phyloP scores from a whole-genome alignment of 2,113 vertebrate genomes.

The Prunella fulvescens region DNA sequence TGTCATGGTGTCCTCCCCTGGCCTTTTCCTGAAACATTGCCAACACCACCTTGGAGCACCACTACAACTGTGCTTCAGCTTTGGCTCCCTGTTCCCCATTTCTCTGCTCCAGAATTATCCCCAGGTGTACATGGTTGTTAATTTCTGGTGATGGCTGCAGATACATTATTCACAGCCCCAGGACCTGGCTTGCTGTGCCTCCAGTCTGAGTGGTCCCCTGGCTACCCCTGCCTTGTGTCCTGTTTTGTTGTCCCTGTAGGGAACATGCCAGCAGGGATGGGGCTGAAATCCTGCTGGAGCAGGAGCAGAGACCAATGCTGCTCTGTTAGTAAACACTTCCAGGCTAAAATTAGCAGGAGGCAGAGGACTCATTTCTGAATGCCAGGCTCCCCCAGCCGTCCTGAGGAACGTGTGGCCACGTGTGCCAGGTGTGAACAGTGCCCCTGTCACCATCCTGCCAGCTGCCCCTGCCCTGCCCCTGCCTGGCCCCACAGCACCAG shows the following conservation, averaged over 20 bases:
- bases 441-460: background rate
- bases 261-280: background rate
- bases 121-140: background rate
- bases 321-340: slow-evolving; percentile 72
- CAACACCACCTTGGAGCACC: background rate
- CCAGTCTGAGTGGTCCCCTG: background rate
- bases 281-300: slow-evolving; percentile 5
- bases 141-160: background rate
- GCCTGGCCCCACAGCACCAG: background rate
- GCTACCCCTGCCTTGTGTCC: background rate
- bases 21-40: background rate
- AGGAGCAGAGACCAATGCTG: background rate
- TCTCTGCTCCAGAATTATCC: background rate
- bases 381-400: slow-evolving; percentile 32
- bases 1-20: background rate
- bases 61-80: background rate
- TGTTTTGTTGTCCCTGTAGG: background rate
- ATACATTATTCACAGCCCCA: background rate
- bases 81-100: background rate
- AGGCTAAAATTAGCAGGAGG: slow-evolving; percentile 49
- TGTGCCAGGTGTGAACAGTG: slow-evolving; percentile 36
- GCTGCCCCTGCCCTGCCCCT: background rate
- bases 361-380: slow-evolving; percentile 22
- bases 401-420: slow-evolving; percentile 25
- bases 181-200: background rate